A percentile compares a stretch with the other conserved stretches of the same genome.
Conservation (phyloP, 2,113 vertebrate genomes). For the Noctilio leporinus region DNA sequence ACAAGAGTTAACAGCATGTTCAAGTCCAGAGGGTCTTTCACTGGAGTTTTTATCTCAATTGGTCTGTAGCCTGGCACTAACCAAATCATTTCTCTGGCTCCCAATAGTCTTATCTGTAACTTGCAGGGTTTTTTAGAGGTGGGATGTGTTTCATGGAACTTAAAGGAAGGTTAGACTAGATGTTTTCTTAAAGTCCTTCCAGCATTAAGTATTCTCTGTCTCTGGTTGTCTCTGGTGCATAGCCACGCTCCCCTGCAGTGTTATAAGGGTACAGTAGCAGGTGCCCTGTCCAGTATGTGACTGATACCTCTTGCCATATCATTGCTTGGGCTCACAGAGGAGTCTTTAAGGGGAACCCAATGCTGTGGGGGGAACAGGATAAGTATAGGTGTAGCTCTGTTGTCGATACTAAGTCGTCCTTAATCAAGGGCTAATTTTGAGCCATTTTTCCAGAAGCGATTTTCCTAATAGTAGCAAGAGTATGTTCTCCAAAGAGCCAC, state of each 20-base stretch:
- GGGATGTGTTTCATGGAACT: background rate
- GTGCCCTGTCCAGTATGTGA: background rate
- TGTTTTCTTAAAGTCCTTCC: background rate
- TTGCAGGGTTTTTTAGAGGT: background rate
- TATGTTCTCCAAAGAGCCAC: background rate
- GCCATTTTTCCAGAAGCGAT: background rate
- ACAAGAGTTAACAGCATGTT: background rate
- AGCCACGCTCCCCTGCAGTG: background rate
- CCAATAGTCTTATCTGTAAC: background rate
- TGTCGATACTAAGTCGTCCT: background rate
- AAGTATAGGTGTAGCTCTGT: background rate
- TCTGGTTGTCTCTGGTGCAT: fast-evolving
- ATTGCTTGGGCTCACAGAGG: background rate
- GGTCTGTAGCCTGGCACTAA: background rate
- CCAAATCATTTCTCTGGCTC: background rate
- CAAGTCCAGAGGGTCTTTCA: background rate
- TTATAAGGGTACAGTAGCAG: background rate
- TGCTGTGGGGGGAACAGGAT: background rate
- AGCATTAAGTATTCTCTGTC: background rate
- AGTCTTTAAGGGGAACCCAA: background rate
- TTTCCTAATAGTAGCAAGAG: background rate
- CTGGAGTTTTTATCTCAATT: background rate
- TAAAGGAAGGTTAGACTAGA: background rate
- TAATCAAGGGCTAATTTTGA: background rate
- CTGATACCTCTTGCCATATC: background rate